Conservation (phyloP, 53 echinoderm and acorn worm species). For the Antedon mediterranea region DNA sequence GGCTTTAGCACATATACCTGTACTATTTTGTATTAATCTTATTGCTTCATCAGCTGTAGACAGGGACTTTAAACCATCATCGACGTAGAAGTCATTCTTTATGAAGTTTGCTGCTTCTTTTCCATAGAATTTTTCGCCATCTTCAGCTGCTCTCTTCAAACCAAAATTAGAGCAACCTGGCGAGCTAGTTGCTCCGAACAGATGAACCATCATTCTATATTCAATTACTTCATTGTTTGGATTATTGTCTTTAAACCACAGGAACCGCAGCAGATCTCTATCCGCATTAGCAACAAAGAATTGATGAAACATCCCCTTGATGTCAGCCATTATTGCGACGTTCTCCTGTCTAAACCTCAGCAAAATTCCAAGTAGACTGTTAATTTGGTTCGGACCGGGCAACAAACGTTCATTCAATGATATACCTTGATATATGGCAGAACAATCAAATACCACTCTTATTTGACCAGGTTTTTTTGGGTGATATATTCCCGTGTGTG, state of each 20-base stretch:
- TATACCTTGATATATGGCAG: slow-evolving; percentile 1
- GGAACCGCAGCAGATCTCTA: slow-evolving; percentile 18
- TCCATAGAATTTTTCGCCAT: too few relatives aligned
- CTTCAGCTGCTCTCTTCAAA: too few relatives aligned
- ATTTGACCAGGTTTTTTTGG: slow-evolving; percentile 4
- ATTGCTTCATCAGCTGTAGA: too few relatives aligned
- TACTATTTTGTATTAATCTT: too few relatives aligned
- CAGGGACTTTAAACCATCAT: too few relatives aligned
- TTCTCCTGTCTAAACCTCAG: slow-evolving; percentile 15
- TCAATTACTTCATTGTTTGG: not conserved
- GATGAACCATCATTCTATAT: slow-evolving; percentile 23
- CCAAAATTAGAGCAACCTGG: too few relatives aligned
- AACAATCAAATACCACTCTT: slow-evolving; percentile 1
- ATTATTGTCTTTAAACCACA: slow-evolving; percentile 27
- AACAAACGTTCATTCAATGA: not conserved
- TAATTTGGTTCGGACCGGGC: not conserved
- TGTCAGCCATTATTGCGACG: slow-evolving; percentile 15
- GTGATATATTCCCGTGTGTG: slow-evolving; percentile 12
- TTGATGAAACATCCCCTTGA: slow-evolving; percentile 27
- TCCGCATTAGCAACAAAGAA: slow-evolving; percentile 7
- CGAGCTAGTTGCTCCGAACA: slow-evolving; percentile 42
- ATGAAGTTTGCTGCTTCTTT: too few relatives aligned
- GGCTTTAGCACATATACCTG: too few relatives aligned
- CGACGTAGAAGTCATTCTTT: too few relatives aligned
- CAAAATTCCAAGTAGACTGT: slow-evolving; percentile 11